Evolutionary conservation across 2,113 vertebrate species (phyloP).

Genomic region (Nothoprocta perdicaria): DNA sequence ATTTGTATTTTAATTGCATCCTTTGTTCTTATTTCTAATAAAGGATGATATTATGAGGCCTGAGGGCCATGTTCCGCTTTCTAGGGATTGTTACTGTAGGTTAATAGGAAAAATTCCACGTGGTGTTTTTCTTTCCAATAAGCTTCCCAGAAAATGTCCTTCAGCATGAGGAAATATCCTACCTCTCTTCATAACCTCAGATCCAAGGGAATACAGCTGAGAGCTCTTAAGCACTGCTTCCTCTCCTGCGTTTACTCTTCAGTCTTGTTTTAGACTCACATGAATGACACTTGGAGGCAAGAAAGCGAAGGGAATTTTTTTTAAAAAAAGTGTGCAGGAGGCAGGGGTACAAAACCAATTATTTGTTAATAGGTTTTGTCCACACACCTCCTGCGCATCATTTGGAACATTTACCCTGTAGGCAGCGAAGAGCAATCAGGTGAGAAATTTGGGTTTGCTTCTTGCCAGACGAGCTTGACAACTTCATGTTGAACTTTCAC

Average conservation of each 20-base stretch:
- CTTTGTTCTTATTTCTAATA: constrained; percentile 67
- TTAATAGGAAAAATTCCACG: constrained; percentile 24
- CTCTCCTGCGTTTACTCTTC: constrained; percentile 27
- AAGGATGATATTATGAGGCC: constrained; percentile 60
- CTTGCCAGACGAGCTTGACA: constrained; percentile 51
- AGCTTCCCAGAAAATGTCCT: constrained; percentile 1
- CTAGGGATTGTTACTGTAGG: not conserved
- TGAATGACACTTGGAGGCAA: constrained; percentile 51
- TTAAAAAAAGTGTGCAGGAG: constrained; percentile 59
- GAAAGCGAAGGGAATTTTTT: constrained; percentile 46
- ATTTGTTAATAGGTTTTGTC: constrained; percentile 68
- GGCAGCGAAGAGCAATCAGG: constrained; percentile 67
- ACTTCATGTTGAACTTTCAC: constrained; percentile 31
- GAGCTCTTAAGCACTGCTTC: constrained; percentile 50
- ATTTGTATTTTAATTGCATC: constrained; percentile 71
- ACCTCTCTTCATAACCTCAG: constrained; percentile 28
- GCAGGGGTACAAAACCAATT: constrained; percentile 55
- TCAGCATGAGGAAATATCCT: constrained; percentile 3
- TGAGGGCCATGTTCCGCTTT: constrained; percentile 50
- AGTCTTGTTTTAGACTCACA: constrained; percentile 4
- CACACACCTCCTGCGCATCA: constrained; percentile 64
- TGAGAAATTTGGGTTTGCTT: constrained; percentile 68
- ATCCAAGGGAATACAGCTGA: constrained; percentile 17
- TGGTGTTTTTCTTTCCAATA: constrained; percentile 20
- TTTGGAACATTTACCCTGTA: constrained; percentile 61